Evolutionary conservation across 2,113 vertebrate genomes (phyloP), one percentile per base, ranked within the genome.

Genomic region (Shinisaurus crocodilurus): DNA sequence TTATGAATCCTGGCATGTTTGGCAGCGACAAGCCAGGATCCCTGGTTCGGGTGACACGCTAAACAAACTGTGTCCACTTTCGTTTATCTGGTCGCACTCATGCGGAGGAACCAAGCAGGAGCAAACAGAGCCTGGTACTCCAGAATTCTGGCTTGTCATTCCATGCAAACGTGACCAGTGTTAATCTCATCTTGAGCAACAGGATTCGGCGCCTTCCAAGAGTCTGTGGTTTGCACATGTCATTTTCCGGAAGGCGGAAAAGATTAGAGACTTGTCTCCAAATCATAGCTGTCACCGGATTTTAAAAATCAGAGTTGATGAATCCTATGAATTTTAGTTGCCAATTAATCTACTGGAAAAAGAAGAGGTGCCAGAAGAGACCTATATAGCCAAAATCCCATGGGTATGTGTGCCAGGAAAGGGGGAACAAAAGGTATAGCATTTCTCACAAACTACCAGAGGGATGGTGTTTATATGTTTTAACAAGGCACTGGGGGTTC

Each of bases 401-500:
- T 6, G n/a, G 15, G 85, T 18, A 9, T 2, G 54, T 32, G 70
- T 75, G 88, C n/a, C 54, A 40, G 40, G 74, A 63, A 67, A 83
- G 1, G 57, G 40, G 43, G 25, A 13, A 23, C 25, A 54, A 7
- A 60, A 25, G 29, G 75, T 15, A 54, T 45, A n/a, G 60, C 75
- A 18, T 86, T 86, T 81, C 82, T 74, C 82, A 37, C 87, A 60
- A 60, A 86, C 87, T 86, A 89, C 65, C 29, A n/a, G 82, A 45
- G 72, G 63, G 86, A 27, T 43, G 70, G 69, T 69, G 63, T n/a
- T 57, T 34, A 80, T 79, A 69, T 85, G 82, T 48, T 57, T 54
- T 88, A 88, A 76, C 81, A 91, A 91, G 90, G 90, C 90, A 91
- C 90, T 89, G 90, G 91, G n/a, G 84, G 82, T 88, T 86, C 84